Conservation (phyloP, 2,113 vertebrate genomes). For the Hippocampus comes region DNA sequence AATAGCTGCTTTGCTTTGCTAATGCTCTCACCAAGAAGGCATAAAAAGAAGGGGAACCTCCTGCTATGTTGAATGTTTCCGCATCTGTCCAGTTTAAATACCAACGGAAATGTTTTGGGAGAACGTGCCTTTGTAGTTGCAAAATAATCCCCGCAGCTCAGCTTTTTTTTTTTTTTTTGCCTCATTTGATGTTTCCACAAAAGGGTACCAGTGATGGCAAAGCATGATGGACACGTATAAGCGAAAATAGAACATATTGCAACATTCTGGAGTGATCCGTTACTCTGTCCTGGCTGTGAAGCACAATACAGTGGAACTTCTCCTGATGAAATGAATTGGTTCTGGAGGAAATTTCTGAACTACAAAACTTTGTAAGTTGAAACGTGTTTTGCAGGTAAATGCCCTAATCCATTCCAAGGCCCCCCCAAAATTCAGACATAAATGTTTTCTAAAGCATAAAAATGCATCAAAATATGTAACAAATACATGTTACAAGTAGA, state of each 20-base stretch:
- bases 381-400: too few relatives aligned
- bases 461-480: too few relatives aligned
- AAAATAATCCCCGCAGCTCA: background rate
- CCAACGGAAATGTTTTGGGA: background rate
- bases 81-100: background rate
- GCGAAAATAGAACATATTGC: background rate
- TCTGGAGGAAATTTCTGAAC: too few relatives aligned
- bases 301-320: too few relatives aligned
- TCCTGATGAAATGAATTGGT: too few relatives aligned
- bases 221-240: background rate
- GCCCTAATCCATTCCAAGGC: too few relatives aligned
- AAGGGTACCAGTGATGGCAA: background rate
- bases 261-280: background rate
- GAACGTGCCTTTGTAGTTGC: background rate
- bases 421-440: too few relatives aligned
- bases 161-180: background rate
- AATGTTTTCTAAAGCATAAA: too few relatives aligned
- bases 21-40: background rate
- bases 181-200: background rate
- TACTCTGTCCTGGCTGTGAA: background rate
- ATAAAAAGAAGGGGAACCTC: background rate
- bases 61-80: background rate
- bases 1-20: background rate
- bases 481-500: too few relatives aligned
- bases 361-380: too few relatives aligned